Percentiles rank a stretch among this genome's conserved stretches.
Evolutionary conservation across 2,797 vertebrate species (phyloP).

Genomic region (Anabas testudineus): DNA sequence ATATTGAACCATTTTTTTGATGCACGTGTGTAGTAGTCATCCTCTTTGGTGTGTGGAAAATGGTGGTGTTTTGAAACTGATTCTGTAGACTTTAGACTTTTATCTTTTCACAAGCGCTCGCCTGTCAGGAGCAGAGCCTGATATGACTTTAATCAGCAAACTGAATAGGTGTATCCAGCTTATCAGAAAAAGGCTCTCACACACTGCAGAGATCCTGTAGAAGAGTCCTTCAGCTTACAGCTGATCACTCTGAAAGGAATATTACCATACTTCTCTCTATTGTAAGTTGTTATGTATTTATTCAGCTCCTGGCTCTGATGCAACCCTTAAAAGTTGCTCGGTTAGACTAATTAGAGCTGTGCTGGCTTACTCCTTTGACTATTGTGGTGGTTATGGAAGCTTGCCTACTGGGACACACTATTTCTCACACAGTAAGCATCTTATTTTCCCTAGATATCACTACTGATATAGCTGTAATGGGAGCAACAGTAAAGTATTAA

Average conservation of each 20-base stretch:
- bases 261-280: slow-evolving; percentile 47
- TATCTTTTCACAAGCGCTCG: slow-evolving; percentile 64
- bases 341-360: slow-evolving; percentile 72
- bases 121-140: slow-evolving; percentile 65
- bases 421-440: slow-evolving; percentile 76
- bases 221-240: slow-evolving; percentile 50
- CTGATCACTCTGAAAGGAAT: slow-evolving; percentile 65
- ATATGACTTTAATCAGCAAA: slow-evolving; percentile 78
- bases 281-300: slow-evolving; percentile 72
- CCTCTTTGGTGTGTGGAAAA: slow-evolving; percentile 41
- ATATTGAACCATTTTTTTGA: slow-evolving; percentile 27
- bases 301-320: slow-evolving; percentile 66
- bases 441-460: slow-evolving; percentile 73
- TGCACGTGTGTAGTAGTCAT: slow-evolving; percentile 39
- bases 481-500: slow-evolving; percentile 65
- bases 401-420: slow-evolving; percentile 65
- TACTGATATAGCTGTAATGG: slow-evolving; percentile 69
- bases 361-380: slow-evolving; percentile 69
- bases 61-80: slow-evolving; percentile 61
- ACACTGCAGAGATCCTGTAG: slow-evolving; percentile 38
- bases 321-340: slow-evolving; percentile 68
- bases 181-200: slow-evolving; percentile 63
- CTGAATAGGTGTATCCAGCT: slow-evolving; percentile 75
- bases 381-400: slow-evolving; percentile 69
- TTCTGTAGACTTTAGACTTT: slow-evolving; percentile 47